Evolutionary conservation across 2,113 vertebrate genomes (phyloP), one percentile per base, ranked within the genome.

Genomic region (Nothobranchius furzeri): DNA sequence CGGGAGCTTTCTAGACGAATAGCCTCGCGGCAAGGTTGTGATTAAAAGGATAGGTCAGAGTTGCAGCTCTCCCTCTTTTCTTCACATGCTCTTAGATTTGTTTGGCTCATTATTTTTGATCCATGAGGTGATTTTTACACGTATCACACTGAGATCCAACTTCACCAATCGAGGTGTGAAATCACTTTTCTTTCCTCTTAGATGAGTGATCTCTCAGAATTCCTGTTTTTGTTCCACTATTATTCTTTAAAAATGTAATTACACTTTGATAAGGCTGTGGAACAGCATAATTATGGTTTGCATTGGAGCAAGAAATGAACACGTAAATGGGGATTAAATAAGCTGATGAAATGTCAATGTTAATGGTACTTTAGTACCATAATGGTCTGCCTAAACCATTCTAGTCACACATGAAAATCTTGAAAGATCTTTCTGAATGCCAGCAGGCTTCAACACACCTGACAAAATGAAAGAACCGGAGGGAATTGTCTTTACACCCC

Each of bases 1-100:
- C 40, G 1, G 64, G 64, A 49, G 45, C 43, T 72, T 20, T 4
- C 24, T 24, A 0, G 11, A 30, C 54, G 42, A 76, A 8, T 11
- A 36, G 25, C 70, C 64, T 48, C 12, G 0, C 0, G 36, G 61
- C n/a, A 0, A 49, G 15, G 37, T 36, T 45, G 8, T 65, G 54
- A 85, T 81, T 69, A 67, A 81, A 79, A 68, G 9, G 10, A 47
- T 45, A 25, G 30, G 35, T 79, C 59, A 37, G 7, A 45, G 37
- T 20, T 0, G 7, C 35, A 12, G n/a, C 42, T 57, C 12, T 55
- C 40, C 47, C 20, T 20, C 20, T 51, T 60, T 30, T 62, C 20
- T 35, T 20, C 40, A 15, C 60, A 37, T 7, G 10, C 42, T 62
- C 40, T n/a, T 6, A 65, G 49, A 60, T 68, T 47, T 45, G 60